Evolutionary conservation across 2,113 vertebrate genomes (phyloP), one percentile per base, ranked within the genome.

Genomic region (Polyodon spathula): DNA sequence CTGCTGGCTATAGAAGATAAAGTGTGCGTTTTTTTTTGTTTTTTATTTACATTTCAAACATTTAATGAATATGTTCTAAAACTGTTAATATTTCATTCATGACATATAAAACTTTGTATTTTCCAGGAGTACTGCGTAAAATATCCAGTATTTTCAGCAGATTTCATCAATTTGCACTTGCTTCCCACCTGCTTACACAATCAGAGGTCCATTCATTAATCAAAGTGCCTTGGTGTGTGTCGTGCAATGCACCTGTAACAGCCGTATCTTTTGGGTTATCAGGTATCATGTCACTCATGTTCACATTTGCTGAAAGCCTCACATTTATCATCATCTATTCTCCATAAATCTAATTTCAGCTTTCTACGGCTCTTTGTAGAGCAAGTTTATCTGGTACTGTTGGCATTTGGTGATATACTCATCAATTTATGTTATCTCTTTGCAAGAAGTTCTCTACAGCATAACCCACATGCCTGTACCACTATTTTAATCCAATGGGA

Each of bases 281-380:
- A 43, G 54, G 37, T 43, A 52, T n/a, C 46, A 40, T 48, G 61
- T 60, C 57, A 66, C 40, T 10, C 44, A 5, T 48, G 15, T 15
- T 53, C 54, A 40, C 10, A 40, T 12, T 52, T 40, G 11, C 48
- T 37, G 40, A 54, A 11, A 46, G 54, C 43, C 15, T 40, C 11
- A 8, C 64, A 58, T 70, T 59, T 56, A 62, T 59, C 56, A 56
- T 55, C 52, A 56, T 37, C 14, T 56, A 10, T 27, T 60, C 44
- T 41, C n/a, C 44, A 55, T 42, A 62, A 51, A 59, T 56, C 43
- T 44, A 7, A 14, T n/a, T 55, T 58, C 17, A 8, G 37, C 14
- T 54, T 62, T 37, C 14, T 27, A 12, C 7, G n/a, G 11, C 6
- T n/a, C 11, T 42, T 15, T 40, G 40, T 8, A 6, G 8, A 39